Evolutionary conservation across 2,888 invertebrate species (phyloP).

Genomic region (Eupithecia inturbata): DNA sequence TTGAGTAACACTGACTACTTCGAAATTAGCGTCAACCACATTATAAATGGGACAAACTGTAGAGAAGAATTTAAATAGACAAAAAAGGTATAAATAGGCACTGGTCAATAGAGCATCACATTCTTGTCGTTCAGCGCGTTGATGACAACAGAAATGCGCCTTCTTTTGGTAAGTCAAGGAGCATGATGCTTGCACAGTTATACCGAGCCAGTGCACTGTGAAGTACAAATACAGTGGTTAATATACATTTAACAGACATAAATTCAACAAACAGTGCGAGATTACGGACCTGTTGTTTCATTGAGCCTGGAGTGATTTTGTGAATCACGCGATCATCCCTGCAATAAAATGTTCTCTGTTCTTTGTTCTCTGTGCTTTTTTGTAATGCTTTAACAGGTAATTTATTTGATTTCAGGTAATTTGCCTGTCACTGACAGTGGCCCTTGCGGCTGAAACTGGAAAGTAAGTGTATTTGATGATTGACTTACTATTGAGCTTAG

Average conservation of each 20-base stretch:
- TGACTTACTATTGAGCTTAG: neutral
- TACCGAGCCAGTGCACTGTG: slow-evolving; percentile 9
- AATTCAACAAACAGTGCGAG: neutral
- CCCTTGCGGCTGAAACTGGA: slow-evolving; percentile 63
- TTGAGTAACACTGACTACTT: slow-evolving; percentile 71
- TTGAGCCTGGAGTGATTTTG: neutral
- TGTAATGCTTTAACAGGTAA: slow-evolving; percentile 10
- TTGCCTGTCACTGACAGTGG: slow-evolving; percentile 65
- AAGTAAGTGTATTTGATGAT: slow-evolving; percentile 49
- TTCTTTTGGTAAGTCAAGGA: slow-evolving; percentile 67
- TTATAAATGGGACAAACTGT: slow-evolving; percentile 73
- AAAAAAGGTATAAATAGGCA: slow-evolving; percentile 80
- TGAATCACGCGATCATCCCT: neutral
- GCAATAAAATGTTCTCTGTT: neutral
- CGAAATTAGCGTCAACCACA: slow-evolving; percentile 68
- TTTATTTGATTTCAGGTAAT: slow-evolving; percentile 69
- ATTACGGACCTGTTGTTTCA: neutral
- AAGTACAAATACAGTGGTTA: slow-evolving; percentile 25
- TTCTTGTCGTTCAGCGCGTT: slow-evolving; percentile 67
- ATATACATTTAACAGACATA: neutral
- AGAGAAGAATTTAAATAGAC: slow-evolving; percentile 68
- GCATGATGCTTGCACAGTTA: slow-evolving; percentile 27
- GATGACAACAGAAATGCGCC: slow-evolving; percentile 73
- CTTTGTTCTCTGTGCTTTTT: neutral
- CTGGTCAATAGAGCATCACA: slow-evolving; percentile 68